Base-by-base conservation (phyloP, 2,113 vertebrate genomes). In the Cheilinus undulatus region DNA sequence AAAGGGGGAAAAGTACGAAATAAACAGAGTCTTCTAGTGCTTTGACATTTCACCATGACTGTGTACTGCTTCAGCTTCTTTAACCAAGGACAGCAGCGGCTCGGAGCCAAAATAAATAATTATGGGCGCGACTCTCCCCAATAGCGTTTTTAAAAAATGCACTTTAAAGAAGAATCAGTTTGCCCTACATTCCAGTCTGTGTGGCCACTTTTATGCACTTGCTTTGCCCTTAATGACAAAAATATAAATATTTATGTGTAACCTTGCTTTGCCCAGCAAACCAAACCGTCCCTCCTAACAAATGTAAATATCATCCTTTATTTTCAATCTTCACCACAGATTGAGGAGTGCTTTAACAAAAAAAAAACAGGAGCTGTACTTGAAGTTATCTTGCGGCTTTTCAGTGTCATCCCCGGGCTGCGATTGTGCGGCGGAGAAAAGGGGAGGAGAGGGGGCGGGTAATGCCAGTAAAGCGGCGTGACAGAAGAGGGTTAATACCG, bases 111-210 rank as follows among this genome's bases (percentile, higher is more conserved):
- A 62, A 54, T 59, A 64, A 58, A 17, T 11, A 28, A 65, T 54
- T 17, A 36, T 20, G 30, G 43, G 27, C 24, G 63, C 10, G 73
- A 75, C 4, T 76, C 56, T 57, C 24, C 45, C 66, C n/a, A 46
- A 63, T 54, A 65, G 49, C 26, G 43, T 78, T 83, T 76, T 65
- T 52, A 53, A 63, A 85, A 87, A 80, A 7, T 34, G 86, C 83
- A 89, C 90, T 91, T 91, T 89, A 85, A 71, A 76, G 30, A 77
- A 76, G 46, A 80, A 58, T 59, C 40, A 14, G 20, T 81, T 89
- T 75, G 66, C 63, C 78, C 69, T 65, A 89, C 84, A 88, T 92
- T 89, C 79, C 86, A 91, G 74, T 67, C 66, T 66, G 50, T 71
- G 46, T 49, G 69, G 63, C 80, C 64, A 59, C 62, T 59, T 60